phyloP scores from a whole-genome alignment of 2,797 vertebrate species.

The Eulemur rubriventer region DNA sequence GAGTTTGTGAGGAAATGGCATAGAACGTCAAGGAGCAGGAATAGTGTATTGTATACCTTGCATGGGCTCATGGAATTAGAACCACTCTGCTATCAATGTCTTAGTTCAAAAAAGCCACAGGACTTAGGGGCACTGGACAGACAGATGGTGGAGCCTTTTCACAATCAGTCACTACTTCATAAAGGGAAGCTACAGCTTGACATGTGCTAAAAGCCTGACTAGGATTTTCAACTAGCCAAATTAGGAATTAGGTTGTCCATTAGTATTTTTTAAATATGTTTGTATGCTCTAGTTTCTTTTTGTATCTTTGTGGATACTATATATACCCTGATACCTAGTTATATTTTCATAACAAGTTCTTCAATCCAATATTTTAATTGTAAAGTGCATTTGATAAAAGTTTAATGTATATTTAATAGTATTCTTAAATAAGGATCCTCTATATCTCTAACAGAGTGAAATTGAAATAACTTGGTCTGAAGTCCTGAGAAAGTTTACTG shows the following conservation, averaged over 20 bases:
- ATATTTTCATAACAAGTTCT: neutral
- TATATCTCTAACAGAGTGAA: neutral
- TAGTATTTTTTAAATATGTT: neutral
- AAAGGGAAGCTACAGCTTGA: neutral
- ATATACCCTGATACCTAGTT: neutral
- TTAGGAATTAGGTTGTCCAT: neutral
- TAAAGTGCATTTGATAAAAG: neutral
- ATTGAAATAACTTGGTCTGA: neutral
- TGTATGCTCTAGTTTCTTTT: neutral
- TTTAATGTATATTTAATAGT: neutral
- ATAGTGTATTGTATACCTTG: neutral
- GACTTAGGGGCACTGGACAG: neutral
- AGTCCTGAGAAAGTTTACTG: neutral
- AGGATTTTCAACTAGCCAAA: neutral
- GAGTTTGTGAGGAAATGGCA: neutral
- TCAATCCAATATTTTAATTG: neutral
- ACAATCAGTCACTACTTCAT: neutral
- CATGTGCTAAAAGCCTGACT: neutral
- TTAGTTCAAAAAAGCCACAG: neutral
- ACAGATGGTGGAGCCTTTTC: neutral
- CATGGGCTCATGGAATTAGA: neutral
- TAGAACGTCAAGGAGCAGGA: neutral
- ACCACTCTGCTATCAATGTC: neutral
- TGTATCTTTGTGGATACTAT: neutral
- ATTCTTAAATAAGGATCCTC: neutral